Base-by-base conservation (phyloP, 2,888 invertebrate species). In the Rhorus exstirpatorius region DNA sequence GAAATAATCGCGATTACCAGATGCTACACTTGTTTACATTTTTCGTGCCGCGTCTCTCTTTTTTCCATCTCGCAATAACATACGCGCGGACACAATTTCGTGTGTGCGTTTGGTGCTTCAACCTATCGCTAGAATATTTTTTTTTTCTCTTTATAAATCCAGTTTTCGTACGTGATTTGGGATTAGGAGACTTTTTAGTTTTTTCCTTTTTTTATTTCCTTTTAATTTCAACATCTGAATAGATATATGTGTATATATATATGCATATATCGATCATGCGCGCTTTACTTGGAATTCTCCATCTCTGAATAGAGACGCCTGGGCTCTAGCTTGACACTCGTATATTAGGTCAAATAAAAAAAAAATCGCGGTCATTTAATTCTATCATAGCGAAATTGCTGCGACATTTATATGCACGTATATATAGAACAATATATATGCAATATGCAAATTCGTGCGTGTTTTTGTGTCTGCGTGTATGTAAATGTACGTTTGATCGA, bases 331-430 rank as follows among this genome's bases (percentile, higher is more conserved):
- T 38, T 63, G 71, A 38, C 58, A 53, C 60, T 65, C 55, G 46
- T n/a, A n/a, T 60, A 63, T 44, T 35, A 74, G 74, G 63, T 70
- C 68, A 63, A 77, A 77, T 51, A n/a, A n/a, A n/a, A 55, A 80
- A 58, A 51, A 70, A 81, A 81, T 81, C 63, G 74, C 78, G 74
- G 38, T 75, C 74, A 63, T 81, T 70, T 65, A 83, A 83, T 81
- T 83, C 70, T 35, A 79, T 79, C 79, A 53, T 58, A 14, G 53
- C 19, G 21, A 71, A 71, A 76, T 71, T 53, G 67, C 65, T 12
- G 38, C 53, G 65, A n/a, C 55, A 55, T 8, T 24, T 38, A 24
- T 61, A 24, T 61, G 63, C 12, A 53, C 24, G 7, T 24, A 35
- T 24, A 35, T 4, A 35, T 10, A 38, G 4, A n/a, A n/a, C 4